Base-by-base conservation (phyloP, 2,113 vertebrate species). In the Colinus virginianus region DNA sequence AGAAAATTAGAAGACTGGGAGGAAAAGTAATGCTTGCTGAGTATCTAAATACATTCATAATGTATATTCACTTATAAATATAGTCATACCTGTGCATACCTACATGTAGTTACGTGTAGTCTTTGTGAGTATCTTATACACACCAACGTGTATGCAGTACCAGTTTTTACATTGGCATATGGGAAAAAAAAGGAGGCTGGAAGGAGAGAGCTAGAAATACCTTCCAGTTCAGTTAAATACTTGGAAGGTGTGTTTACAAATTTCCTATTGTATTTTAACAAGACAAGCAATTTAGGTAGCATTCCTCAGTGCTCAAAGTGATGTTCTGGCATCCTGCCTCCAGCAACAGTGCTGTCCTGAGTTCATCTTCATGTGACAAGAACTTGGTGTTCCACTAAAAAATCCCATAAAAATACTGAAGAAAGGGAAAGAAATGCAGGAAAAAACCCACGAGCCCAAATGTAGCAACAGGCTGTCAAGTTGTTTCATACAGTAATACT, bases 291-390 rank as follows among this genome's bases (percentile, higher is more conserved):
- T 94, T 90, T 84, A 69, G 58, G 38, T 72, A 51, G 56, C 88
- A 75, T 63, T 93, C 74, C 42, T 81, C 58, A 61, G 69, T 12
- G 28, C 68, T 48, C 40, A 14, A 81, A 81, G 56, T 84, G 76
- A 74, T 88, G 70, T 84, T 93, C 88, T 94, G 87, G 66, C 77
- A 88, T 82, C 28, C 61, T 95, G 82, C 87, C 83, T 84, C 83
- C 76, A 94, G 80, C 66, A 83, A 40, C 67, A 11, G 78, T 82
- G 43, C 91, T 78, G 8, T 36, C 84, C 36, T 55, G 51, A 34
- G 30, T 91, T 92, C 75, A 26, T 84, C 89, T 81, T 84, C 87
- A 90, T 90, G 78, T 93, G 64, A 91, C 88, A 84, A 78, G 94
- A 93, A 83, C 74, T 91, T 64, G n/a, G 76, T 93, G 76, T 94